Percentiles rank a stretch among this genome's conserved stretches.
These are phyloP conservation scores for Scaptomyza graminum DNA, from an alignment of 1,140 invertebrate species.

Conservation along the genomic window DNA sequence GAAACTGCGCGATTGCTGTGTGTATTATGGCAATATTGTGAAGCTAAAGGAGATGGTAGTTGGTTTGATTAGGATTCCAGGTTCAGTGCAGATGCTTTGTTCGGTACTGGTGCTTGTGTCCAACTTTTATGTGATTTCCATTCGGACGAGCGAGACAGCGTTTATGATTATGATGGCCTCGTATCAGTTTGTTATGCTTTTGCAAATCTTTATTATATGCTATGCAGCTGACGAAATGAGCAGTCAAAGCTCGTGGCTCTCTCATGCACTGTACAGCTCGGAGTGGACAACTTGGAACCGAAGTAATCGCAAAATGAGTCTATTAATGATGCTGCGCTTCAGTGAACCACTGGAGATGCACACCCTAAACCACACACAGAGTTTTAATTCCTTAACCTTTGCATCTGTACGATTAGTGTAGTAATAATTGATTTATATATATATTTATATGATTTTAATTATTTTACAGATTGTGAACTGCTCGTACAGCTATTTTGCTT, in stretches of 20 bases:
- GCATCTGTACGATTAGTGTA: constrained; percentile 57
- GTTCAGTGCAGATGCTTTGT: no score
- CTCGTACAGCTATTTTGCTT: constrained; percentile 76
- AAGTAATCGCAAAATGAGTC: constrained; percentile 53
- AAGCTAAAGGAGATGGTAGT: constrained; percentile 57
- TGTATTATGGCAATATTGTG: constrained; percentile 52
- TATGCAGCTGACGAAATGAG: constrained; percentile 73
- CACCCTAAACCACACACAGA: constrained; percentile 57
- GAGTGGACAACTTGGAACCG: constrained; percentile 67
- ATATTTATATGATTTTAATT: constrained; percentile 2
- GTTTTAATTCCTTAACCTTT: constrained; percentile 64
- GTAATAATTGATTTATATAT: neutral
- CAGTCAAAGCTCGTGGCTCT: constrained; percentile 49
- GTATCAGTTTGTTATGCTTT: constrained; percentile 70
- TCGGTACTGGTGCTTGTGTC: constrained; percentile 52
- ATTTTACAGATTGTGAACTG: constrained; percentile 75
- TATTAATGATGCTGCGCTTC: constrained; percentile 66
- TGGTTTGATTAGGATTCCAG: constrained; percentile 43
- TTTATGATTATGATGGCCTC: constrained; percentile 54
- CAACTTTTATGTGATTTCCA: constrained; percentile 70
- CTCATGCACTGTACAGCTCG: constrained; percentile 60
- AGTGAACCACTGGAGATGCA: constrained; percentile 40
- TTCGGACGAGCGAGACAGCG: constrained; percentile 31
- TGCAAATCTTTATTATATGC: constrained; percentile 77
- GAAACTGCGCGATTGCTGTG: constrained; percentile 54